A percentile compares a stretch with the other conserved stretches of the same genome.
These are phyloP conservation scores for Stichopus chloronotus DNA, from an alignment of 35 echinoderm and acorn worm genomes.

Conservation along the genomic window DNA sequence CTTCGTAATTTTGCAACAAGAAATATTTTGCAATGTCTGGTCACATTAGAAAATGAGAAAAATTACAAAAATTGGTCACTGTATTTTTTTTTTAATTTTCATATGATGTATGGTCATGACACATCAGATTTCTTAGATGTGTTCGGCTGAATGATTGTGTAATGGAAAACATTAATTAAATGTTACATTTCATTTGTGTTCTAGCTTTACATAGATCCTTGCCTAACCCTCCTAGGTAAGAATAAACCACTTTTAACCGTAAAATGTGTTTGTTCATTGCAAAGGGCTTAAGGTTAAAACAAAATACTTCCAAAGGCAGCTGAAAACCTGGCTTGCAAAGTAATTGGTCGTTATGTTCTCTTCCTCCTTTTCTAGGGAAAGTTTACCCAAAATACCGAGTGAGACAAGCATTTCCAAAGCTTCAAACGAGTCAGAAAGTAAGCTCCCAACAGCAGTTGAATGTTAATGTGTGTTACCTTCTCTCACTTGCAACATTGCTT, in stretches of 20 bases:
- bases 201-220: not conserved
- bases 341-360: not conserved
- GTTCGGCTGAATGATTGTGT: too few species aligned
- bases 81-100: too few species aligned
- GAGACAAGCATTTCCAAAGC: not conserved
- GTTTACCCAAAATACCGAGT: constrained; percentile 2
- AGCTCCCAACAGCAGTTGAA: not conserved
- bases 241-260: not conserved
- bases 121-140: too few species aligned
- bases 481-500: not conserved
- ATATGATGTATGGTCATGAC: too few species aligned
- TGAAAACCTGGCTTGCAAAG: not conserved
- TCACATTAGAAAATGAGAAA: too few species aligned
- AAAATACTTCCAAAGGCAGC: not conserved
- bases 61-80: too few species aligned
- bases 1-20: too few species aligned
- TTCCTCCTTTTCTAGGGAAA: not conserved
- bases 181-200: not conserved
- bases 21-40: too few species aligned
- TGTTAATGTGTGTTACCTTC: not conserved
- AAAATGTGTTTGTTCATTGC: not conserved
- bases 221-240: not conserved
- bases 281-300: not conserved
- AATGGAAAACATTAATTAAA: too few species aligned
- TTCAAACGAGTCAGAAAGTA: not conserved